Evolutionary conservation across 2,797 vertebrate species (phyloP), one percentile per base, ranked within the genome.

Genomic region (Triplophysa bombifrons): DNA sequence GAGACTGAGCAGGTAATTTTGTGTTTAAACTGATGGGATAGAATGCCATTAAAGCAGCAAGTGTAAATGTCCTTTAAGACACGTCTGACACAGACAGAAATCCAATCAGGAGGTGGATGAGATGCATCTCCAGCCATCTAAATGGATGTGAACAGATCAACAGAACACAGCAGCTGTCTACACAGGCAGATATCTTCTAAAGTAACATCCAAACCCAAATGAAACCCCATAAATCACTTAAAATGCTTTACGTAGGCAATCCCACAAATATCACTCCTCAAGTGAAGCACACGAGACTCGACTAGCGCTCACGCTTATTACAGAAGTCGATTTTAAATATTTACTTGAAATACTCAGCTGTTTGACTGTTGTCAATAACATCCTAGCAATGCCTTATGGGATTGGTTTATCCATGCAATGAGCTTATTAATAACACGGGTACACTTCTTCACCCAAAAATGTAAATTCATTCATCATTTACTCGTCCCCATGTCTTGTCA

Each of bases 21-120:
- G n/a, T 20, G 11, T 58, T 20, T 22, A 22, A 22, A 55, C 10
- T 58, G 55, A 58, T 25, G 41, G 10, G 41, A 41, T 41, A 11
- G 10, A 41, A 41, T 41, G 56, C 22, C 19, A 58, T 58, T 27
- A 60, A 16, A 27, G 12, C 3, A 56, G 10, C n/a, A 56, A 27
- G 58, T 60, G 58, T 60, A 60, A 58, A 60, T 60, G 56, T 25
- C 1, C 51, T 55, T 20, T 55, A 55, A 53, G 51, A 55, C 56
- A 25, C 56, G 4, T 25, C 6, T 25, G 20, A 58, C 22, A 58
- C 1, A 14, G 56, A 58, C 56, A 58, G 56, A 2, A 25, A 22
- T 22, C 10, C 56, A 13, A 12, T 58, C 56, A 25, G 2, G 7
- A 20, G 56, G 0, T 3, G 20, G 9, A 22, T 25, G 20, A 58